Evolutionary conservation across 2,888 invertebrate genomes (phyloP), one percentile per base, ranked within the genome.

Genomic region (Camponotus fellah): DNA sequence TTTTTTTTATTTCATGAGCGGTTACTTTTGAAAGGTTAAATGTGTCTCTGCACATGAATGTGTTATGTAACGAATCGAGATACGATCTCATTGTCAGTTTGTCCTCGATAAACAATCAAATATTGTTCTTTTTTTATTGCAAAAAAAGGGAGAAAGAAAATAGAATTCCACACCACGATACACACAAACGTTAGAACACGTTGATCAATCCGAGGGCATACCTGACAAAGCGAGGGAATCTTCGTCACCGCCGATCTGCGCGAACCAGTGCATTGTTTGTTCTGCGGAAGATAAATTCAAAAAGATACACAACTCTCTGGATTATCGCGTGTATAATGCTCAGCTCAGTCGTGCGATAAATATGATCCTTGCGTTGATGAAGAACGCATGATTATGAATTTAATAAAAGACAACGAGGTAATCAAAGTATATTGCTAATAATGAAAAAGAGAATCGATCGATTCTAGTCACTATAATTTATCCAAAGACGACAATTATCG

Each of bases 251-350:
- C 94, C 94, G 86, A 94, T 92, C 88, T 93, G 92, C 82, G 94
- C 94, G 91, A 94, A 94, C 94, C 94, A 94, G 90, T 94, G 94
- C 93, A 94, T 94, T 91, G 94, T 94, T 93, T 94, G 93, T 84
- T 94, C 94, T 94, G 86, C 83, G 89, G 87, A 91, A 90, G 82
- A 92, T 79, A 92, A 87, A 88, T 89, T 84, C 68, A 58, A 80
- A 74, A 68, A 82, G 60, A 17, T 53, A 60, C 60, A 71, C 43
- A 71, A 60, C 26, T 80, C 72, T 26, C 34, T 69, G 21, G 14
- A 12, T 32, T 37, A 34, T 58, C 14, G 40, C 56, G 66, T 14
- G 1, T 3, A 17, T 37, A 26, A 74, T 49, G 10, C 49, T 72
- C 62, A 12, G 49, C n/a, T 17, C 2, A 9, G 43, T 46, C 21